Evolutionary conservation across 2,888 invertebrate species (phyloP).

Genomic region (Tupiocoris notatus): DNA sequence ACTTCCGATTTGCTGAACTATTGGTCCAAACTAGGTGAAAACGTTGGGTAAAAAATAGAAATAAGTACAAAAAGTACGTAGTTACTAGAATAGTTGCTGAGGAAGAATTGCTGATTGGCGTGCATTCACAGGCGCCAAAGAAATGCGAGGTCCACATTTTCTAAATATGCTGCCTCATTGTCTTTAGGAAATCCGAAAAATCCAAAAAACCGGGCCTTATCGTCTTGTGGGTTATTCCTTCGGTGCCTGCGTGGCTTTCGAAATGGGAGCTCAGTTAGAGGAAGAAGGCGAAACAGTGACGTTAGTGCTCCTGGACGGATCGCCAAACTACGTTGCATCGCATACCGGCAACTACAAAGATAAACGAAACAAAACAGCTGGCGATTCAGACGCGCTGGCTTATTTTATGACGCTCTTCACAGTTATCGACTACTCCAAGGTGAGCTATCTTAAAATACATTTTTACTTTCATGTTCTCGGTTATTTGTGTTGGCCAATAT

Average conservation of each 20-base stretch:
- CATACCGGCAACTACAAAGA: constrained; percentile 69
- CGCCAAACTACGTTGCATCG: constrained; percentile 75
- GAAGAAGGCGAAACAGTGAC: constrained; percentile 53
- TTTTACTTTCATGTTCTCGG: too few relatives aligned
- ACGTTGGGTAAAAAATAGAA: too few relatives aligned
- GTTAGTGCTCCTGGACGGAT: constrained; percentile 85
- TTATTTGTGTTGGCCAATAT: too few relatives aligned
- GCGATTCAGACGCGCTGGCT: constrained; percentile 65
- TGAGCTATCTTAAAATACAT: constrained; percentile 55
- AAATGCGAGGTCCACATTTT: too few relatives aligned
- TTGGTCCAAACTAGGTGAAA: too few relatives aligned
- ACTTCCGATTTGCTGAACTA: too few relatives aligned
- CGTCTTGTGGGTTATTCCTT: constrained; percentile 92
- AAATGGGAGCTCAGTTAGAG: constrained; percentile 87
- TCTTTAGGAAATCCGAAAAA: constrained; percentile 64
- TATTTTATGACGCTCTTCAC: constrained; percentile 77
- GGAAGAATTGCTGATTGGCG: too few relatives aligned
- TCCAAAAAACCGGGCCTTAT: constrained; percentile 82
- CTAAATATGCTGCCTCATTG: too few relatives aligned
- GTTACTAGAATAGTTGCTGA: too few relatives aligned
- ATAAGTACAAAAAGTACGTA: too few relatives aligned
- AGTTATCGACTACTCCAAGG: constrained; percentile 71
- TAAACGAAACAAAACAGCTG: constrained; percentile 56
- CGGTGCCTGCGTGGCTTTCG: constrained; percentile 91
- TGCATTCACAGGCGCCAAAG: too few relatives aligned